Evolutionary conservation across 2,113 vertebrate genomes (phyloP).

Genomic region (Sylvietta virens): DNA sequence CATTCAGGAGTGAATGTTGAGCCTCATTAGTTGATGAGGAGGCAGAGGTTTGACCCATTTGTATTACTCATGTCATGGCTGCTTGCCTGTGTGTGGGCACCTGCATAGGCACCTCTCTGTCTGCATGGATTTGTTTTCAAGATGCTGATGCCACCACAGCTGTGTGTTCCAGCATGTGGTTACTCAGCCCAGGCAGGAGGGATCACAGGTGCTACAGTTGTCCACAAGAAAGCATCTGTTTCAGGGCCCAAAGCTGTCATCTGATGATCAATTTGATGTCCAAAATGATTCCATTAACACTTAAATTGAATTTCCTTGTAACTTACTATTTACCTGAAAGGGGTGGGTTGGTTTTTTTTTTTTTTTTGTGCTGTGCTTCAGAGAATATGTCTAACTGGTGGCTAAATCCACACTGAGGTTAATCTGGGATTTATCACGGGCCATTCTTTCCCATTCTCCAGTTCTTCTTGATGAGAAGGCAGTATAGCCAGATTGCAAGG

Average conservation of each 20-base stretch:
- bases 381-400: not conserved
- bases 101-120: not conserved
- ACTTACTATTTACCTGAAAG: not conserved
- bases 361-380: not conserved
- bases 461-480: not conserved
- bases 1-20: not conserved
- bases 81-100: not conserved
- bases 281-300: not conserved
- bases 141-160: rapidly evolving
- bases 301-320: not conserved
- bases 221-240: not conserved
- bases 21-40: not conserved
- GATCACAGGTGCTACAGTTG: not conserved
- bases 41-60: not conserved
- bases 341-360: too few relatives aligned
- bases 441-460: not conserved
- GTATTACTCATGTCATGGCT: not conserved
- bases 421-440: not conserved
- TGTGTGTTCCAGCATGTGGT: not conserved
- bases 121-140: not conserved
- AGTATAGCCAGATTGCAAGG: not conserved
- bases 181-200: rapidly evolving
- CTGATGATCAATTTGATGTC: not conserved
- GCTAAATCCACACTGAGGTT: not conserved
- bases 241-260: not conserved